A percentile compares a stretch with the other conserved stretches of the same genome.
Evolutionary conservation across 2,113 vertebrate species (phyloP).

Genomic region (Antechinus flavipes): DNA sequence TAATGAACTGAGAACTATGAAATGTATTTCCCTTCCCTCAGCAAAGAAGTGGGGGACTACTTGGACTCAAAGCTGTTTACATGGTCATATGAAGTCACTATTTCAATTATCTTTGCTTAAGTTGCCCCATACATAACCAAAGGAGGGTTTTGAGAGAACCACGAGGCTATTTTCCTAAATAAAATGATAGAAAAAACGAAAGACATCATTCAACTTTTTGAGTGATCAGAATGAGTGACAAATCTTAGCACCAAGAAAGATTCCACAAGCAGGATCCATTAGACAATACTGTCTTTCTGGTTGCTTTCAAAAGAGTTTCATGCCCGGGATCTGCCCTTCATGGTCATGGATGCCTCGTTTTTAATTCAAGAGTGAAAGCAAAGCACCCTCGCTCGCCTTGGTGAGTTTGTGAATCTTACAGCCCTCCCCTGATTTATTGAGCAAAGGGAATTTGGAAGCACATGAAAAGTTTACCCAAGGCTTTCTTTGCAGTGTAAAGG

Average conservation of each 20-base stretch:
- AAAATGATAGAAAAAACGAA: background rate
- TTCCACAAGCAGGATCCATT: background rate
- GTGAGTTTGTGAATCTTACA: slow-evolving; percentile 53
- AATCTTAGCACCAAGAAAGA: background rate
- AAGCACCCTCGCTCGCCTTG: slow-evolving; percentile 45
- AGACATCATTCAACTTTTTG: background rate
- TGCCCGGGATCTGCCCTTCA: slow-evolving; percentile 59
- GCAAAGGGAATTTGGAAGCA: slow-evolving; percentile 57
- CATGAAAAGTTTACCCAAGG: slow-evolving; percentile 62
- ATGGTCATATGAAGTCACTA: background rate
- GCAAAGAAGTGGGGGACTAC: background rate
- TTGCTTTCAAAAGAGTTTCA: slow-evolving; percentile 36
- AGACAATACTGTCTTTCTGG: slow-evolving; percentile 30
- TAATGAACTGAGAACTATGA: background rate
- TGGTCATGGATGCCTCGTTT: slow-evolving; percentile 49
- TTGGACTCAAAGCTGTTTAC: background rate
- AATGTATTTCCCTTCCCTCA: background rate
- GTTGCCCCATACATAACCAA: background rate
- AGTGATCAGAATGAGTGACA: slow-evolving; percentile 45
- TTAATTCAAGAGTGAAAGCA: slow-evolving; percentile 65
- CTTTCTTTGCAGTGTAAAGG: slow-evolving; percentile 55
- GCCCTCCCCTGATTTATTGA: slow-evolving; percentile 53
- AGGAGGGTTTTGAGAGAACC: background rate
- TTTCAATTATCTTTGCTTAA: background rate
- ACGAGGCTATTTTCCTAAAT: background rate